phyloP scores from a whole-genome alignment of 1,140 invertebrate genomes.

The Diorhabda carinulata region DNA sequence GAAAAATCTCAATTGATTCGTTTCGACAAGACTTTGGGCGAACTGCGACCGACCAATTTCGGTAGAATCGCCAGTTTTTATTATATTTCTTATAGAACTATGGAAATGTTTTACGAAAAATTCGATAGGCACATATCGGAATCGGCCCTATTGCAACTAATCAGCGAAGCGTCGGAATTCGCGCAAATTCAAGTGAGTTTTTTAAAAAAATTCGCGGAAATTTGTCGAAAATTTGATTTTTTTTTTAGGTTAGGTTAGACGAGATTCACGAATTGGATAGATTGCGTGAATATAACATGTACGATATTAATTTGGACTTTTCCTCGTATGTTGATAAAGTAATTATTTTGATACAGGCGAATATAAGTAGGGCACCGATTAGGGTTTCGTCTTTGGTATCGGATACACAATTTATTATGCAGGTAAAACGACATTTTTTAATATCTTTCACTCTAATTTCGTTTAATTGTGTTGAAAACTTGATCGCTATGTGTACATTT shows the following conservation, averaged over 20 bases:
- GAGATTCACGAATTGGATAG: constrained; percentile 90
- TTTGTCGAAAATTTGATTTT: background rate
- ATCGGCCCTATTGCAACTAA: constrained; percentile 79
- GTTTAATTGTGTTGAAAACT: background rate
- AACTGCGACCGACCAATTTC: constrained; percentile 72
- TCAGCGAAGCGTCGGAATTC: constrained; percentile 92
- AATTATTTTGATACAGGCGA: constrained; percentile 93
- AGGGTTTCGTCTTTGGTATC: constrained; percentile 88
- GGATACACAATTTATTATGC: constrained; percentile 89
- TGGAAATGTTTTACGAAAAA: constrained; percentile 85
- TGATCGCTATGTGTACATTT: no score
- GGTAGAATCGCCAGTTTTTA: constrained; percentile 96
- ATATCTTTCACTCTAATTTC: background rate
- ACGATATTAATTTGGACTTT: constrained; percentile 34
- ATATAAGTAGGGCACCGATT: constrained; percentile 74
- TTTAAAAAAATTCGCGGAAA: background rate
- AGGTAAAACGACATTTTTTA: constrained; percentile 54
- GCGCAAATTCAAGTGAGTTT: constrained; percentile 83
- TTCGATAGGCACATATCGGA: constrained; percentile 80
- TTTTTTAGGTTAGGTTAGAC: constrained; percentile 62
- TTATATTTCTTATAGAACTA: constrained; percentile 96
- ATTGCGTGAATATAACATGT: constrained; percentile 58
- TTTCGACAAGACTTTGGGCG: constrained; percentile 79
- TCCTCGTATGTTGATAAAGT: constrained; percentile 65
- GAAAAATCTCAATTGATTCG: constrained; percentile 94